Percentiles rank a stretch among this genome's conserved stretches.
These are phyloP conservation scores for Mycteria americana DNA, from an alignment of 2,797 vertebrate genomes.

Conservation along the genomic window DNA sequence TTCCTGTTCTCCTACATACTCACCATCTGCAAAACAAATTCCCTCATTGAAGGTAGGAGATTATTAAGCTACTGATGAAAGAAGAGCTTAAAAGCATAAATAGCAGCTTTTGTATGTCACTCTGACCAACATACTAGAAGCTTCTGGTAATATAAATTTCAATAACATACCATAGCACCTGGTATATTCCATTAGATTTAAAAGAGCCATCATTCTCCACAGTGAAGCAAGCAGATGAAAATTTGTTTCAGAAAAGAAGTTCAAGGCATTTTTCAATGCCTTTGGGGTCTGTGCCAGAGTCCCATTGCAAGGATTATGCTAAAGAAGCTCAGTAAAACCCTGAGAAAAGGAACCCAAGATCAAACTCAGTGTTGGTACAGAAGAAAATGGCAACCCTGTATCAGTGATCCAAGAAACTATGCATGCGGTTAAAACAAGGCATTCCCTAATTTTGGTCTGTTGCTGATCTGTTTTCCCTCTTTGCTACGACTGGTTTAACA, in stretches of 20 bases:
- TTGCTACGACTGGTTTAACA: background rate
- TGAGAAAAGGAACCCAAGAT: background rate
- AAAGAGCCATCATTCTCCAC: background rate
- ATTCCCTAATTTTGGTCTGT: background rate
- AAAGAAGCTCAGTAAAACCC: background rate
- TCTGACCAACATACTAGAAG: background rate
- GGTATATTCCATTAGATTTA: background rate
- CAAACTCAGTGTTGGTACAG: background rate
- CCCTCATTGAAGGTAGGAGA: background rate
- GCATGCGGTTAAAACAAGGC: background rate
- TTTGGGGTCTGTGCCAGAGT: background rate
- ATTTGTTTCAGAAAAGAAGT: background rate
- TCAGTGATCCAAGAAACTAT: background rate
- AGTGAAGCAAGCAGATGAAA: background rate
- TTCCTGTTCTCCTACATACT: background rate
- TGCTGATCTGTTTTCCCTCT: background rate
- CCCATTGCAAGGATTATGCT: background rate
- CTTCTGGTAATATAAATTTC: background rate
- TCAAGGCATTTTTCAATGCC: background rate
- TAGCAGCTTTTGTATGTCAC: background rate
- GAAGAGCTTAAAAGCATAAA: background rate
- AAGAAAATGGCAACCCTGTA: background rate
- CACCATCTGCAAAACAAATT: slow-evolving; percentile 11
- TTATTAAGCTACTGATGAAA: slow-evolving; percentile 13
- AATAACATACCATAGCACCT: background rate